Evolutionary conservation across 2,113 vertebrate genomes (phyloP).

Genomic region (Tapirus terrestris): DNA sequence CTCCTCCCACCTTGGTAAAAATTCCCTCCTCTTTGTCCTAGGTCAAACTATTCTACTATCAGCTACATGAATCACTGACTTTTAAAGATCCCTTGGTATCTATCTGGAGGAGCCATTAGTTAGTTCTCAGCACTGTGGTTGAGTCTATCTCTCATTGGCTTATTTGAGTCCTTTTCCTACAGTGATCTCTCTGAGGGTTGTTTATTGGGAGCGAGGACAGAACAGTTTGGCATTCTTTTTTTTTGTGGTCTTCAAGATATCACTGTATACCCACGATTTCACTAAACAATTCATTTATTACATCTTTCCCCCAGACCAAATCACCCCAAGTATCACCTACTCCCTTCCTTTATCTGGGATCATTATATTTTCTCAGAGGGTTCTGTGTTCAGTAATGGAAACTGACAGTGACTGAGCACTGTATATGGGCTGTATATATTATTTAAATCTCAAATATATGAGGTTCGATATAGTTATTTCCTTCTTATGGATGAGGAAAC

Average conservation of each 20-base stretch:
- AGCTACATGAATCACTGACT: background rate
- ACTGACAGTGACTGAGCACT: background rate
- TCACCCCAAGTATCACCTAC: background rate
- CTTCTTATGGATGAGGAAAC: background rate
- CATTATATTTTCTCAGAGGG: slow-evolving; percentile 9
- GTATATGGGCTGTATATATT: background rate
- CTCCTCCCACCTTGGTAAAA: background rate
- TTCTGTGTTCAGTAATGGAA: slow-evolving; percentile 19
- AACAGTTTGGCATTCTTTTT: background rate
- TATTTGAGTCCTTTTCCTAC: slow-evolving; percentile 13
- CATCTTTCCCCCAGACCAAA: background rate
- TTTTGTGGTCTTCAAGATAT: background rate
- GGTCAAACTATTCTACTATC: background rate
- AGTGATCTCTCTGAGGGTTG: background rate
- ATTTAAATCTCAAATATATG: background rate
- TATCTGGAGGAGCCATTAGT: background rate
- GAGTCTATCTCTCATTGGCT: background rate
- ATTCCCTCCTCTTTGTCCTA: background rate
- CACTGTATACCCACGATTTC: background rate
- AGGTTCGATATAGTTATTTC: background rate
- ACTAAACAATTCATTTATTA: slow-evolving; percentile 19
- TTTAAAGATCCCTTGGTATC: background rate
- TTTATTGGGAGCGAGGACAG: background rate
- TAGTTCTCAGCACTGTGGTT: background rate
- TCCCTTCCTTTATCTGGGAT: slow-evolving; percentile 6